Conservation (phyloP, 2,113 vertebrate genomes). For the Cranoglanis bouderius region DNA sequence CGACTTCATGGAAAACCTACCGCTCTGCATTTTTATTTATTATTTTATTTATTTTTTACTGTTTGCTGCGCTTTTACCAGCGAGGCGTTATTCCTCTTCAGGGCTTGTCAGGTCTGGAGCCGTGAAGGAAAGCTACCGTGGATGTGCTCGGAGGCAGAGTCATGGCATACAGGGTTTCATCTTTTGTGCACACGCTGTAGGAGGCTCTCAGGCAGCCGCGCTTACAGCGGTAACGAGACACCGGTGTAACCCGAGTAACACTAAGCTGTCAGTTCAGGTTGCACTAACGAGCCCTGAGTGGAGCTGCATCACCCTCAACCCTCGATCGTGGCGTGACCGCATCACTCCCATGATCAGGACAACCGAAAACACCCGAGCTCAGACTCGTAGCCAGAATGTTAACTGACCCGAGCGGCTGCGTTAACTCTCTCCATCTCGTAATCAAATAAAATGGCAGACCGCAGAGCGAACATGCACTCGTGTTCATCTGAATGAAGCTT, state of each 20-base stretch:
- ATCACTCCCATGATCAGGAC: slow-evolving; percentile 35
- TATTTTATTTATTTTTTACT: not conserved
- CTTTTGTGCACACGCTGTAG: not conserved
- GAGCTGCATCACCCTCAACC: slow-evolving; percentile 48
- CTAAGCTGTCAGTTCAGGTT: slow-evolving; percentile 39
- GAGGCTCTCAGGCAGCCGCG: slow-evolving; percentile 2
- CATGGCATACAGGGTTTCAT: not conserved
- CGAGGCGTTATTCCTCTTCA: not conserved
- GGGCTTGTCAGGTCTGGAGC: not conserved
- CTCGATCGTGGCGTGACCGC: slow-evolving; percentile 4
- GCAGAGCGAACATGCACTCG: too few species aligned
- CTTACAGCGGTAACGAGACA: slow-evolving; percentile 25
- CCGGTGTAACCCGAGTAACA: slow-evolving; percentile 40
- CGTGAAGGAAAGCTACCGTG: not conserved
- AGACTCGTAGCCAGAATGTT: not conserved
- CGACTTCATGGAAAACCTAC: not conserved
- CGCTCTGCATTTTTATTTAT: not conserved
- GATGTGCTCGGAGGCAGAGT: not conserved
- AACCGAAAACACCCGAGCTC: not conserved
- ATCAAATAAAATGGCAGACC: too few species aligned
- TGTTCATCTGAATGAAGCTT: not conserved
- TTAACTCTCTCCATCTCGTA: not conserved
- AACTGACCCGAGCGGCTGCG: not conserved
- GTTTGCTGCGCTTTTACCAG: not conserved
- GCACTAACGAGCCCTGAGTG: slow-evolving; percentile 54